phyloP scores from a whole-genome alignment of 1,140 invertebrate species.

The Diabrotica virgifera region DNA sequence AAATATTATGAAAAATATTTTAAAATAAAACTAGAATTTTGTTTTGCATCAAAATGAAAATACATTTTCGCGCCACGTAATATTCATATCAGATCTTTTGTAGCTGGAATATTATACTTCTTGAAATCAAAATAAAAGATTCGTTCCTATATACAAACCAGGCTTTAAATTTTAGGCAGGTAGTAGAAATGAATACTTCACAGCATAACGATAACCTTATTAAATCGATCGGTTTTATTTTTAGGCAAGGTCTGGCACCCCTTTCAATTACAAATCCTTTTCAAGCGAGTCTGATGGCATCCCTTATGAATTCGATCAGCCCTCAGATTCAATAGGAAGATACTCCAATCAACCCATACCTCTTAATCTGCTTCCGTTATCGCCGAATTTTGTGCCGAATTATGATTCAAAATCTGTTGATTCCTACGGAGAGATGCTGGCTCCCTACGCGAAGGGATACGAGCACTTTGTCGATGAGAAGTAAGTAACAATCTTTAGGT shows the following conservation, averaged over 20 bases:
- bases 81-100: no score
- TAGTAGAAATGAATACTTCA: no score
- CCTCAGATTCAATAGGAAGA: slow-evolving; percentile 9
- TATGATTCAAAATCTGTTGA: slow-evolving; percentile 15
- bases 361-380: slow-evolving; percentile 8
- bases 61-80: no score
- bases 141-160: no score
- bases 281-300: slow-evolving; percentile 10
- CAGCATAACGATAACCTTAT: no score
- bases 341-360: slow-evolving; percentile 14
- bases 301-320: slow-evolving; percentile 11
- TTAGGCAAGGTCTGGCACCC: neutral
- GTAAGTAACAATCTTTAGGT: neutral
- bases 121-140: no score
- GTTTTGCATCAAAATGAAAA: no score
- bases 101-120: no score
- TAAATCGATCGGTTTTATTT: neutral
- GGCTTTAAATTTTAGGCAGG: no score
- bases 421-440: neutral
- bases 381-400: slow-evolving; percentile 8
- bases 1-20: no score
- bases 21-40: no score
- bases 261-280: slow-evolving; percentile 5
- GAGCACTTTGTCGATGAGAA: slow-evolving; percentile 5
- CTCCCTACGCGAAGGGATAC: slow-evolving; percentile 16